A percentile compares a stretch with the other conserved stretches of the same genome.
Evolutionary conservation across 2,797 vertebrate genomes (phyloP).

Genomic region (Rhinoraja longicauda): DNA sequence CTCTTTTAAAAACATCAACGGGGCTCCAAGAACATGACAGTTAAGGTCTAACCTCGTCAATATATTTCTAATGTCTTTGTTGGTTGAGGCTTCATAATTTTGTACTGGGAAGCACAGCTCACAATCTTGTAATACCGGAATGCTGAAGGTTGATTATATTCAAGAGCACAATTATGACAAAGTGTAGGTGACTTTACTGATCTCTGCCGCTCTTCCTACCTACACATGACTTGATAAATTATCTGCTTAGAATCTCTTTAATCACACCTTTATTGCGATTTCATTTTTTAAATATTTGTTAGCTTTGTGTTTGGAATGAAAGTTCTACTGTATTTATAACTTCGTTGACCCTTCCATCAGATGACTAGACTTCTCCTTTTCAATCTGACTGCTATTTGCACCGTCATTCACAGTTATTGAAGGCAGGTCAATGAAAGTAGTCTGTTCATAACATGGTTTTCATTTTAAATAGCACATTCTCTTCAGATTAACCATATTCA

Average conservation of each 20-base stretch:
- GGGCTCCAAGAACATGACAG: neutral
- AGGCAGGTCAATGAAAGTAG: neutral
- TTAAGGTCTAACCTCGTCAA: neutral
- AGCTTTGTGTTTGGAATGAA: neutral
- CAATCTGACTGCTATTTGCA: neutral
- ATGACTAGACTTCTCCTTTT: neutral
- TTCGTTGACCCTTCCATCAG: neutral
- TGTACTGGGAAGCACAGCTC: neutral
- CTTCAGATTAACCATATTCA: neutral
- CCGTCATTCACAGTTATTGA: neutral
- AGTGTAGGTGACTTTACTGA: neutral
- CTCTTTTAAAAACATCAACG: neutral
- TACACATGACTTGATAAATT: neutral
- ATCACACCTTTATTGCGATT: neutral
- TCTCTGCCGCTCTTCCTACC: neutral
- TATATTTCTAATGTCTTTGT: neutral
- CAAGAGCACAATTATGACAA: neutral
- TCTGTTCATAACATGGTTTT: neutral
- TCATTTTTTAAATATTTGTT: neutral
- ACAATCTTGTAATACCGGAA: neutral
- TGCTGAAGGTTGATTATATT: neutral
- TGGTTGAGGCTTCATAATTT: neutral
- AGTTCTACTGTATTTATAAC: neutral
- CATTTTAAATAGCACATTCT: neutral
- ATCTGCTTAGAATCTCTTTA: neutral